These are phyloP conservation scores for Cabera pusaria DNA, from an alignment of 2,888 invertebrate genomes.

Conservation along the genomic window DNA sequence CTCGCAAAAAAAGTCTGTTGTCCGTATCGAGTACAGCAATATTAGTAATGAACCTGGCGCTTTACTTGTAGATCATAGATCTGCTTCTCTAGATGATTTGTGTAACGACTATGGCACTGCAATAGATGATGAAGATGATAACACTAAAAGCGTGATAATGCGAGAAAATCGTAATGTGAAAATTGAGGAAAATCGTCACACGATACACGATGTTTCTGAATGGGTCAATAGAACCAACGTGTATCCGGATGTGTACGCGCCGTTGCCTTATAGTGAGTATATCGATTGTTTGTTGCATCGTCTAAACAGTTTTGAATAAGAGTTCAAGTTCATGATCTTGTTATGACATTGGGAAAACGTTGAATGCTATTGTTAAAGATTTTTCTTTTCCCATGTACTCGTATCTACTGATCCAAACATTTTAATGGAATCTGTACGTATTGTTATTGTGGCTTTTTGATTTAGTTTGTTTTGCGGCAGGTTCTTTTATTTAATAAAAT, in stretches of 20 bases:
- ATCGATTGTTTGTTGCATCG: constrained; percentile 1
- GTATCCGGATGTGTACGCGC: constrained; percentile 89
- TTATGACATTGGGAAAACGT: too few relatives aligned
- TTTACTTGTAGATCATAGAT: constrained; percentile 15
- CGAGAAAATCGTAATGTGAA: constrained; percentile 46
- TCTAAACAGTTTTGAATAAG: too few relatives aligned
- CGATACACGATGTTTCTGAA: constrained; percentile 62
- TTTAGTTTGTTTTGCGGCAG: too few relatives aligned
- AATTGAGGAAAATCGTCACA: constrained; percentile 59
- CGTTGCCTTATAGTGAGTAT: constrained; percentile 90
- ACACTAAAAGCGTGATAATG: constrained; percentile 38
- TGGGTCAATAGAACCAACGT: constrained; percentile 78
- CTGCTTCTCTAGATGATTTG: constrained; percentile 24
- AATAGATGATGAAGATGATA: constrained; percentile 32
- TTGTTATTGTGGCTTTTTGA: too few relatives aligned
- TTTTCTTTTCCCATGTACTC: too few relatives aligned
- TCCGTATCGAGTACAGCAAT: constrained; percentile 25
- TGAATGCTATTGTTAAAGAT: too few relatives aligned
- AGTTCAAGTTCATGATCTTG: too few relatives aligned
- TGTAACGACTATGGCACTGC: constrained; percentile 23
- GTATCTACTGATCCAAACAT: too few relatives aligned
- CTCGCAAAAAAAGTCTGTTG: constrained; percentile 24
- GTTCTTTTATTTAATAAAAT: too few relatives aligned
- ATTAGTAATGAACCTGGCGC: constrained; percentile 13
- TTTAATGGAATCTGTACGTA: too few relatives aligned